Evolutionary conservation across 2,888 invertebrate species (phyloP), one percentile per base, ranked within the genome.

Genomic region (Uropetala carovei): DNA sequence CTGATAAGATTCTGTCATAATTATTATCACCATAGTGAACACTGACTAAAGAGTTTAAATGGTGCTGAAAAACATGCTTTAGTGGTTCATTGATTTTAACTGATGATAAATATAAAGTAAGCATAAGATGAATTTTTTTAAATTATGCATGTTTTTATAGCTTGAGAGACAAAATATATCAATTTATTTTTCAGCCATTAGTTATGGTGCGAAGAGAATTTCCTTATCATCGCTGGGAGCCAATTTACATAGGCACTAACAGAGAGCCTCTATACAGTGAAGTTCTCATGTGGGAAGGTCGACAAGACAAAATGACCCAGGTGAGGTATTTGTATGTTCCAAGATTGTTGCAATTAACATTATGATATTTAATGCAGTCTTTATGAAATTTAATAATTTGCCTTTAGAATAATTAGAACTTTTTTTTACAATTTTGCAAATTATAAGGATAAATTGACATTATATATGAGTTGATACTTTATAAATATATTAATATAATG

Each of bases 271-370:
- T 97, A 94, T 98, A 98, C 95, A 97, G 97, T 94, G 98, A 98
- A 94, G 95, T 96, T 92, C 95, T 98, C 93, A 97, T 97, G 8
- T 98, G 98, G 97, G 98, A 98, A 94, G 98, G 98, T 0, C 96
- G 96, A 81, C 97, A 97, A 94, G 98, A 98, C 94, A 98, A 98
- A 95, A 98, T 98, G 97, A 96, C 97, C n/a, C 98, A 98, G 96
- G 98, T 97, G 95, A 94, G 81, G 92, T 75, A 59, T 64, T 30
- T 92, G n/a, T 83, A 92, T 85, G 92, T 85, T 82, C 30, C 16
- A 14, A 27, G 11, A 27, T 11, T 85, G 56, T 14, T 43, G 7
- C 18, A 7, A 16, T 60, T 22, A 22, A 75, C 11, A 75, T 75
- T 64, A 7, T 64, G 14, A n/a, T 5, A 43, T 43, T 68, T 68